phyloP scores from a whole-genome alignment of 1,140 invertebrate species.

The Drosophila elegans region DNA sequence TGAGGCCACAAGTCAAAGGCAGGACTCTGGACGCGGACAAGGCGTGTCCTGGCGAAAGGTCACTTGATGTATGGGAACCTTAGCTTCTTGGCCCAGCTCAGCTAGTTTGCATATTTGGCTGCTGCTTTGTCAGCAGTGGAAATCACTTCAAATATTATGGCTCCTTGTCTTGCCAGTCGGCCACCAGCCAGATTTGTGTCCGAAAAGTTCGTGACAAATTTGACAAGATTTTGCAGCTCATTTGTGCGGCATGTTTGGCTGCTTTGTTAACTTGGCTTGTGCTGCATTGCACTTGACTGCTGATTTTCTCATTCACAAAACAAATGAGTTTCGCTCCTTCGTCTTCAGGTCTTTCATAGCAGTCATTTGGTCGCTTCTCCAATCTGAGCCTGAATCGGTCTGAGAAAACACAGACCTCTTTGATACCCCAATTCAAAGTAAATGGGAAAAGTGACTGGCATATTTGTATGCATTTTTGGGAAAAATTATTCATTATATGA shows the following conservation, averaged over 20 bases:
- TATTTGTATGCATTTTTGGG: too few species aligned
- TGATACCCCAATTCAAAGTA: not conserved
- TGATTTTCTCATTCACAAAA: slow-evolving; percentile 54
- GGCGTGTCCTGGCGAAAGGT: slow-evolving; percentile 61
- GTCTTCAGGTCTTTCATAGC: slow-evolving; percentile 19
- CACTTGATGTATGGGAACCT: slow-evolving; percentile 62
- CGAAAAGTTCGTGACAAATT: slow-evolving; percentile 56
- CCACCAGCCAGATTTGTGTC: slow-evolving; percentile 52
- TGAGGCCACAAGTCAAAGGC: not conserved
- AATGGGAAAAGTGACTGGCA: not conserved
- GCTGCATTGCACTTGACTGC: slow-evolving; percentile 46
- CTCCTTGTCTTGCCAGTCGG: slow-evolving; percentile 18
- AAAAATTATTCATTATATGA: too few species aligned
- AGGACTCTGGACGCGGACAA: slow-evolving; percentile 21
- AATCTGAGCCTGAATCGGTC: not conserved
- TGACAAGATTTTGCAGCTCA: slow-evolving; percentile 55
- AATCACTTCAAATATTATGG: slow-evolving; percentile 64
- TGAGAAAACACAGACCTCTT: not conserved
- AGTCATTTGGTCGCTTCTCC: slow-evolving; percentile 1
- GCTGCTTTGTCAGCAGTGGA: slow-evolving; percentile 42
- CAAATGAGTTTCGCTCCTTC: slow-evolving; percentile 24
- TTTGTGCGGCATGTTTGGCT: slow-evolving; percentile 45
- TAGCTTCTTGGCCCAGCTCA: slow-evolving; percentile 40
- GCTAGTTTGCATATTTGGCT: slow-evolving; percentile 62
- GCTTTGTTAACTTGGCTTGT: slow-evolving; percentile 25